Percentiles rank a stretch among this genome's conserved stretches.
Evolutionary conservation across 2,888 invertebrate species (phyloP).

Genomic region (Pristionchus exspectatus): DNA sequence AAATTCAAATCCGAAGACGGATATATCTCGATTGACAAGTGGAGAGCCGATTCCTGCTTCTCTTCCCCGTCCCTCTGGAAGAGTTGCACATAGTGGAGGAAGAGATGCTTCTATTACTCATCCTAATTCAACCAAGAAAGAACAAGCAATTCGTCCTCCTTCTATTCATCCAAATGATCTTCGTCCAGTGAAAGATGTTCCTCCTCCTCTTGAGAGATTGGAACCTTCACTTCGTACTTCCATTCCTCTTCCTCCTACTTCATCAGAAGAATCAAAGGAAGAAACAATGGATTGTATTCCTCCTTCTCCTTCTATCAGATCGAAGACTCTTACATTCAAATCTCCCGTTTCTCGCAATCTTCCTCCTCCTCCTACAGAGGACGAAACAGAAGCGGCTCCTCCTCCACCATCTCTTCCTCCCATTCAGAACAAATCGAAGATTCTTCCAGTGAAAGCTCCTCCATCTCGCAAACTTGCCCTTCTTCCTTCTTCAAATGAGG

Average conservation of each 20-base stretch:
- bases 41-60: not conserved
- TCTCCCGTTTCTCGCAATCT: not conserved
- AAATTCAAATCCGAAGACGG: slow-evolving; percentile 6
- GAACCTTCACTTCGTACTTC: slow-evolving; percentile 34
- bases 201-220: not conserved
- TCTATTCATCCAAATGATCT: slow-evolving; percentile 23
- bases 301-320: not conserved
- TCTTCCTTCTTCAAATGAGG: not conserved
- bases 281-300: slow-evolving; percentile 1
- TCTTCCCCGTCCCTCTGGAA: slow-evolving; percentile 10
- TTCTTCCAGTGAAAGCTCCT: not conserved
- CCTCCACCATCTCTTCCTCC: not conserved
- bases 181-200: not conserved
- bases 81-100: slow-evolving; percentile 26
- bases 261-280: not conserved
- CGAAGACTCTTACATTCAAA: not conserved
- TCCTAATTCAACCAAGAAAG: slow-evolving; percentile 31
- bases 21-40: not conserved
- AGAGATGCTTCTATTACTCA: slow-evolving; percentile 23
- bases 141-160: not conserved
- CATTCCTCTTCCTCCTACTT: slow-evolving; percentile 10
- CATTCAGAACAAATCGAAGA: not conserved
- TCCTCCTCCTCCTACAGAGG: not conserved
- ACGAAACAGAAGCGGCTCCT: not conserved
- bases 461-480: not conserved